Evolutionary conservation across 2,113 vertebrate genomes (phyloP).

Genomic region (Sander lucioperca): DNA sequence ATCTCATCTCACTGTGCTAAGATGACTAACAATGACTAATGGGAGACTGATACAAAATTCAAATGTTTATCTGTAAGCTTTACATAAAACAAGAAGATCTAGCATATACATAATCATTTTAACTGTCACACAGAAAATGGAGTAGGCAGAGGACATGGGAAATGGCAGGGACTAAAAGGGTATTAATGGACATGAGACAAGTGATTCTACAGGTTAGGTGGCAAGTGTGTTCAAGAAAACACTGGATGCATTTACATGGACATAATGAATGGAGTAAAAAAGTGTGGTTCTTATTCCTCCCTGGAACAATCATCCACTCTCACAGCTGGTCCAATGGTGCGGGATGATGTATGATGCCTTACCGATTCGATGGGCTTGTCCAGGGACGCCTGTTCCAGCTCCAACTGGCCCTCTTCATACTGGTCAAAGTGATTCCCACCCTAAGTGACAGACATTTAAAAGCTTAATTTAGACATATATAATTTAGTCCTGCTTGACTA

Average conservation of each 20-base stretch:
- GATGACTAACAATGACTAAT: slow-evolving; percentile 75
- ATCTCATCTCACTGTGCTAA: slow-evolving; percentile 56
- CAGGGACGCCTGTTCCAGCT: slow-evolving; percentile 97
- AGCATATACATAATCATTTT: slow-evolving; percentile 59
- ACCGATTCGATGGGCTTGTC: slow-evolving; percentile 99
- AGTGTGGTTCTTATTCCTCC: slow-evolving; percentile 74
- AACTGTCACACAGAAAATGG: slow-evolving; percentile 75
- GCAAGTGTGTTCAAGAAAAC: slow-evolving; percentile 66
- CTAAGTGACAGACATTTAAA: slow-evolving; percentile 80
- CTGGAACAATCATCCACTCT: slow-evolving; percentile 87
- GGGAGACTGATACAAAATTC: slow-evolving; percentile 54
- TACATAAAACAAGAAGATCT: slow-evolving; percentile 63
- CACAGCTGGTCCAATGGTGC: slow-evolving; percentile 81
- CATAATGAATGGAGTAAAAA: slow-evolving; percentile 68
- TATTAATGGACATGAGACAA: slow-evolving; percentile 73
- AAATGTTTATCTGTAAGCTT: slow-evolving; percentile 52
- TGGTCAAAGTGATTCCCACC: slow-evolving; percentile 99
- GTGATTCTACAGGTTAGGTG: slow-evolving; percentile 74
- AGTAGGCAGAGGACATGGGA: slow-evolving; percentile 68
- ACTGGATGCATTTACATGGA: slow-evolving; percentile 72
- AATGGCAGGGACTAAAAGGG: slow-evolving; percentile 57
- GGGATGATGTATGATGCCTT: slow-evolving; percentile 84
- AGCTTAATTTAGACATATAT: slow-evolving; percentile 17
- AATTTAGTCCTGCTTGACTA: background rate
- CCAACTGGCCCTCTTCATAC: slow-evolving; percentile 99